A percentile compares a stretch with the other conserved stretches of the same genome.
These are phyloP conservation scores for Cottoperca gobio DNA, from an alignment of 2,797 vertebrate species.

Conservation along the genomic window DNA sequence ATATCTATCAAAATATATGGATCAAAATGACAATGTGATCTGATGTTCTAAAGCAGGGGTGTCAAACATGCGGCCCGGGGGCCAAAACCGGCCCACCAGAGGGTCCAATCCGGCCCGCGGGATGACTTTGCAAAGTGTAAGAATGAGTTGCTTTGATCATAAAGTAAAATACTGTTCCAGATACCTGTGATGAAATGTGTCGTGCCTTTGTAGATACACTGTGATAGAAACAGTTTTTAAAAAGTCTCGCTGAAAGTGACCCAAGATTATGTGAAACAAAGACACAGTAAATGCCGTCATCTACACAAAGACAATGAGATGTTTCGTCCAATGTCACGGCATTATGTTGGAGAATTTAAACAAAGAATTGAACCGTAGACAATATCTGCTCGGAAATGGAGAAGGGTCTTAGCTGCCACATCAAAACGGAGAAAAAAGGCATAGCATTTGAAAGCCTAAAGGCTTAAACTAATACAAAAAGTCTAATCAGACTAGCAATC, in stretches of 20 bases:
- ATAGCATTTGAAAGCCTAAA: slow-evolving; percentile 88
- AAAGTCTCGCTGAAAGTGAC: slow-evolving; percentile 64
- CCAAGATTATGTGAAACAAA: slow-evolving; percentile 76
- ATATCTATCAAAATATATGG: too few species aligned
- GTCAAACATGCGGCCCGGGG: too few species aligned
- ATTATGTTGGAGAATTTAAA: slow-evolving; percentile 67
- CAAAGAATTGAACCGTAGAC: slow-evolving; percentile 74
- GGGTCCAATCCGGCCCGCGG: too few species aligned
- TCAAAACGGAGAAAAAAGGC: slow-evolving; percentile 73
- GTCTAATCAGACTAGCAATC: slow-evolving; percentile 99
- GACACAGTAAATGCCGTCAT: slow-evolving; percentile 69
- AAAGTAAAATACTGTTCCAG: too few species aligned
- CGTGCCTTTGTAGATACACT: too few species aligned
- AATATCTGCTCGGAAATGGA: slow-evolving; percentile 74
- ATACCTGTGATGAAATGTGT: too few species aligned
- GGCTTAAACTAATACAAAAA: slow-evolving; percentile 98
- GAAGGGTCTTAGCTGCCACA: slow-evolving; percentile 77
- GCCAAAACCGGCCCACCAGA: too few species aligned
- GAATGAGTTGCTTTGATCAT: too few species aligned
- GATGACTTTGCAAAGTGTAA: too few species aligned
- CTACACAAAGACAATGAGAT: slow-evolving; percentile 74
- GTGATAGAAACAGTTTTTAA: too few species aligned
- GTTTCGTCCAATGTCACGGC: slow-evolving; percentile 64
- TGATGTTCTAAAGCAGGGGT: too few species aligned
- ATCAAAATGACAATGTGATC: too few species aligned